A percentile compares a stretch with the other conserved stretches of the same genome.
These are phyloP conservation scores for Macroramphosus scolopax DNA, from an alignment of 2,797 vertebrate genomes.

Conservation along the genomic window DNA sequence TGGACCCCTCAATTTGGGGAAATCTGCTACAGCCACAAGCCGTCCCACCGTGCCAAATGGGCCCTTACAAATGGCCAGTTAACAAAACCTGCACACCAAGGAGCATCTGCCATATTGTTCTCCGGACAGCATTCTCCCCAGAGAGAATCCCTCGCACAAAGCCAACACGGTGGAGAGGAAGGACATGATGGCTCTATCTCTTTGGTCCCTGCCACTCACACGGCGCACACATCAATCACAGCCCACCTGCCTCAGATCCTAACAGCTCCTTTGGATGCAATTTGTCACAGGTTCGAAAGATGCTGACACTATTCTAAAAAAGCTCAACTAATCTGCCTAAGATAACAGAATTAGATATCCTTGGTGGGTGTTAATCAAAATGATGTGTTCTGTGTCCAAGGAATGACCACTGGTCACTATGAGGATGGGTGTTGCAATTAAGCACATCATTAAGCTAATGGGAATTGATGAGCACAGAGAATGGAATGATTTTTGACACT, in stretches of 20 bases:
- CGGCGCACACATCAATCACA: conserved; percentile 72
- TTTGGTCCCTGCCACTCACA: conserved; percentile 71
- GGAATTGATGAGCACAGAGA: conserved; percentile 28
- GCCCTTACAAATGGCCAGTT: conserved; percentile 42
- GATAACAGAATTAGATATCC: conserved; percentile 47
- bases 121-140: conserved; percentile 44
- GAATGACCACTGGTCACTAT: conserved; percentile 48
- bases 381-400: conserved; percentile 58
- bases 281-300: conserved; percentile 70
- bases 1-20: no score
- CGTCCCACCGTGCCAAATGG: conserved; percentile 47
- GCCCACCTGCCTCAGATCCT: conserved; percentile 35
- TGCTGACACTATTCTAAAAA: conserved; percentile 65
- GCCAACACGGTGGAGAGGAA: conserved; percentile 57
- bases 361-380: conserved; percentile 65
- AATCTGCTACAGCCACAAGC: no score
- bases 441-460: conserved; percentile 40
- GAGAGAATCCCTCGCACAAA: conserved; percentile 58
- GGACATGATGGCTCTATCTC: conserved; percentile 70
- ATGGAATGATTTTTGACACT: conserved; percentile 16
- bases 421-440: conserved; percentile 40
- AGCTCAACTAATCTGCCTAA: conserved; percentile 61
- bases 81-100: conserved; percentile 59
- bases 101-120: conserved; percentile 54
- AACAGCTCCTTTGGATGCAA: conserved; percentile 58